Evolutionary conservation across 2,797 vertebrate species (phyloP), one percentile per base, ranked within the genome.

Genomic region (Orestias chungarensis): DNA sequence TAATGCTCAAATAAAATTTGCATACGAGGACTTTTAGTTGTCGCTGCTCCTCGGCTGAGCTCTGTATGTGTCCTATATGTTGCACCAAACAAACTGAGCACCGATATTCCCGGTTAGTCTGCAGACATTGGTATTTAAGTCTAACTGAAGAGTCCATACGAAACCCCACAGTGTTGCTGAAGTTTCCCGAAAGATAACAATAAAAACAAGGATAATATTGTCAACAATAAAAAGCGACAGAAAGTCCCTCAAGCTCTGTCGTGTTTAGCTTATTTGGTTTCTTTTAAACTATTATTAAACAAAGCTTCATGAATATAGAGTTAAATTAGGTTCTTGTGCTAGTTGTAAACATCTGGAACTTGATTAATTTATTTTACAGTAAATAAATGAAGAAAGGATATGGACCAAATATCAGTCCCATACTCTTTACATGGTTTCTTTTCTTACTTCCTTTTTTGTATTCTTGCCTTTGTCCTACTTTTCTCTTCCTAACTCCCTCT

Each of bases 1-100:
- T 76, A 71, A 82, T 81, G 52, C 74, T 73, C 40, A 70, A 80
- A 68, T 82, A 10, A 79, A 82, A 86, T 89, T 79, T 75, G 73
- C 81, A 89, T 87, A 46, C 35, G 25, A 66, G 43, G 35, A 46
- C 55, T 83, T 74, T 73, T 72, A 70, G 49, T 33, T 75, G 29
- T 70, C 20, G 44, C 61, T 33, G 35, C 64, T 76, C 57, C 59
- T 55, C 44, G 38, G 27, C 68, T 55, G 27, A 74, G 62, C n/a
- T 42, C 43, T 11, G 50, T 59, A 20, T 67, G 46, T 46, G 46
- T 47, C 46, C 64, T 29, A 73, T 74, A 66, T 64, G 72, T 72
- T 35, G 42, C 46, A 44, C 33, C 44, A 62, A 38, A 71, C 78
- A 54, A 67, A 71, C 71, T 80, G 52, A 68, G 55, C 69, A 77